Conservation (phyloP, 2,797 vertebrate species). For the Trichosurus vulpecula region DNA sequence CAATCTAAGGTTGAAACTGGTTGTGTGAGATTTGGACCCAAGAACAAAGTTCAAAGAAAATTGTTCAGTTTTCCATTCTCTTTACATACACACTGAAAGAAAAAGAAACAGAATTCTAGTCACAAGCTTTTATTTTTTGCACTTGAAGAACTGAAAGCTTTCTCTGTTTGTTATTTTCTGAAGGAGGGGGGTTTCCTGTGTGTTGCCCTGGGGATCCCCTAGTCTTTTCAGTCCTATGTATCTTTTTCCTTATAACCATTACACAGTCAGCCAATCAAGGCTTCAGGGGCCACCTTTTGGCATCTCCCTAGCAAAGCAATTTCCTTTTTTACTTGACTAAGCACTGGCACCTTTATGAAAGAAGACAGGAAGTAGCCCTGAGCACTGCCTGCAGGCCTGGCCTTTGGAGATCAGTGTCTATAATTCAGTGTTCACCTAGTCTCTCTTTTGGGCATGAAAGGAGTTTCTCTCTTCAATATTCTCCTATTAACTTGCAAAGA, state of each 20-base stretch:
- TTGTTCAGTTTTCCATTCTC: conserved; percentile 66
- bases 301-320: conserved; percentile 44
- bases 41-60: conserved; percentile 60
- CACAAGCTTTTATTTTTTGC: conserved; percentile 73
- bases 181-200: conserved; percentile 79
- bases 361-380: background rate
- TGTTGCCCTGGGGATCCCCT: conserved; percentile 77
- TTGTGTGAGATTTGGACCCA: conserved; percentile 27
- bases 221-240: conserved; percentile 43
- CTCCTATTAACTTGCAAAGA: background rate
- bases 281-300: conserved; percentile 5
- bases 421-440: background rate
- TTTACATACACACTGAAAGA: conserved; percentile 70
- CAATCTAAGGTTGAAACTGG: conserved; percentile 45
- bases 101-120: conserved; percentile 72
- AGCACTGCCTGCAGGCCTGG: conserved; percentile 1
- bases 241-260: conserved; percentile 44
- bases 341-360: conserved; percentile 28
- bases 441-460: background rate
- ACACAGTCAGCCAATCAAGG: conserved; percentile 55
- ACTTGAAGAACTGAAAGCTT: conserved; percentile 75
- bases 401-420: background rate
- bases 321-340: conserved; percentile 47
- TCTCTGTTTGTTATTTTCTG: conserved; percentile 77
- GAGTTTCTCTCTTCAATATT: background rate